These are phyloP conservation scores for Molanna angustata DNA, from an alignment of 2,888 invertebrate species.

Conservation along the genomic window DNA sequence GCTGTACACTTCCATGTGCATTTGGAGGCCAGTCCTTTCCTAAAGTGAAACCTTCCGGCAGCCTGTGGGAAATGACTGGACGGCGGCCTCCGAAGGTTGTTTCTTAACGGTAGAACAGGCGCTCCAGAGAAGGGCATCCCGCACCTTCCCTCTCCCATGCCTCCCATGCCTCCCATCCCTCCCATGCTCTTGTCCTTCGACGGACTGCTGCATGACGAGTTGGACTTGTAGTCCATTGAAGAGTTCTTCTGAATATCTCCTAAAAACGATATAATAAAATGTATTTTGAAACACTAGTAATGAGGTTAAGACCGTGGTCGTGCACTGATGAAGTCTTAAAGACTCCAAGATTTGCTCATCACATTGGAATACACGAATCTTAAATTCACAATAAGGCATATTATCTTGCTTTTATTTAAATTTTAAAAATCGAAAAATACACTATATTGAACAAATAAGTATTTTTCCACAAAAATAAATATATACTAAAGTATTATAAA, in stretches of 20 bases:
- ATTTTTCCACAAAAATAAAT: too few species aligned
- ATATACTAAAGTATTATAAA: too few species aligned
- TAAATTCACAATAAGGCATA: too few species aligned
- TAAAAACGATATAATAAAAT: slow-evolving; percentile 56
- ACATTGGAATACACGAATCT: too few species aligned
- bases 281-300: too few species aligned
- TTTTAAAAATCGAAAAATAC: too few species aligned
- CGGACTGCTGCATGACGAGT: slow-evolving; percentile 85
- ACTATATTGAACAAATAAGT: too few species aligned
- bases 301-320: too few species aligned
- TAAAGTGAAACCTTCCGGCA: slow-evolving; percentile 78
- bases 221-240: slow-evolving; percentile 84
- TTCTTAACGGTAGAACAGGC: slow-evolving; percentile 73
- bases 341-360: too few species aligned
- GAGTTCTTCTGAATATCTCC: slow-evolving; percentile 85
- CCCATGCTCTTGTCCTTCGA: slow-evolving; percentile 66
- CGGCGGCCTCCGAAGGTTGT: slow-evolving; percentile 63
- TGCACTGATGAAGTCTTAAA: too few species aligned
- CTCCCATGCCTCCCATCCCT: slow-evolving; percentile 45
- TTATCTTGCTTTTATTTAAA: too few species aligned
- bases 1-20: slow-evolving; percentile 94
- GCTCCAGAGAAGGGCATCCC: slow-evolving; percentile 61
- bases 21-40: slow-evolving; percentile 78
- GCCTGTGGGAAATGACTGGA: slow-evolving; percentile 71
- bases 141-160: slow-evolving; percentile 59